Conservation (phyloP, 2,797 vertebrate genomes). For the Macropus fuliginosus region DNA sequence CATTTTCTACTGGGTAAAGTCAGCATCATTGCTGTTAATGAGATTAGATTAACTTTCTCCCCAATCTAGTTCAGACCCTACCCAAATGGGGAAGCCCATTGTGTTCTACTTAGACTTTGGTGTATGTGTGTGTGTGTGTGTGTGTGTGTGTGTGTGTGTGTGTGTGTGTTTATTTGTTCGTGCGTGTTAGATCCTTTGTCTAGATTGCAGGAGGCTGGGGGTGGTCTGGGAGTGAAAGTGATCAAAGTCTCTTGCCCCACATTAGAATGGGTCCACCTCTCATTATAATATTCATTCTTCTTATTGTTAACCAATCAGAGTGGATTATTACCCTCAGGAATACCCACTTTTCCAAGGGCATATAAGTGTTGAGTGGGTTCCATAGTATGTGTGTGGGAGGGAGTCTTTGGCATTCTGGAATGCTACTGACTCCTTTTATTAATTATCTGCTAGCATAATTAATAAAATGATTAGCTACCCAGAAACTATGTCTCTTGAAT, state of each 20-base stretch:
- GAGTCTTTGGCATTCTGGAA: neutral
- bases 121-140: too few relatives aligned
- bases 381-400: neutral
- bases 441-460: neutral
- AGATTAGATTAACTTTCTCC: neutral
- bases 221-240: neutral
- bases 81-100: neutral
- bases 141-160: too few relatives aligned
- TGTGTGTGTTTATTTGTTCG: too few relatives aligned
- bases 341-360: neutral
- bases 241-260: neutral
- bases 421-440: neutral
- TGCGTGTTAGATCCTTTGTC: neutral
- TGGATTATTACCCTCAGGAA: neutral
- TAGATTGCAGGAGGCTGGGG: neutral
- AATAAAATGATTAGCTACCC: neutral
- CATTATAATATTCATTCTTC: neutral
- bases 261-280: neutral
- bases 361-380: neutral
- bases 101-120: neutral
- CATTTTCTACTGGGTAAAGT: neutral
- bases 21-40: neutral
- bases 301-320: neutral
- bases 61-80: neutral
- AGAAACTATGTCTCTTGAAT: neutral